These are phyloP conservation scores for Furnarius figulus DNA, from an alignment of 2,113 vertebrate genomes.

Conservation along the genomic window DNA sequence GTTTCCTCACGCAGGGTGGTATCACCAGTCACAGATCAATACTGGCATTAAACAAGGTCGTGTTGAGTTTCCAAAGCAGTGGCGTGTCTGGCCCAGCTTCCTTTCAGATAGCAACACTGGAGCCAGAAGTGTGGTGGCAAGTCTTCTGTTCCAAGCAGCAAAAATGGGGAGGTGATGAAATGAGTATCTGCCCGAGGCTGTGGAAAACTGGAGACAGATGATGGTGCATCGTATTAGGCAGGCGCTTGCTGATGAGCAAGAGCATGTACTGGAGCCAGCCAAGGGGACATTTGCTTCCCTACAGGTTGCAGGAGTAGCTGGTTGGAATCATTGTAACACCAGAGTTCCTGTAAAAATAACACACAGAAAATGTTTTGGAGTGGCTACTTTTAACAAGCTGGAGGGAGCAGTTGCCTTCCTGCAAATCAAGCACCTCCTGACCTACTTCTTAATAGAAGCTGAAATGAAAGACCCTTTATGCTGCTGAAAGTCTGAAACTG, in stretches of 20 bases:
- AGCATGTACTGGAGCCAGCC: background rate
- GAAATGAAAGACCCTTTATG: slow-evolving; percentile 75
- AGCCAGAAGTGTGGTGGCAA: background rate
- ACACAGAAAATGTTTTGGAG: background rate
- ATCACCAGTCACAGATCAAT: background rate
- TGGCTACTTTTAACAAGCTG: slow-evolving; percentile 22
- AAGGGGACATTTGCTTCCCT: background rate
- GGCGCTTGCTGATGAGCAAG: background rate
- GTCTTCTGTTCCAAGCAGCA: background rate
- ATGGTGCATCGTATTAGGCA: background rate
- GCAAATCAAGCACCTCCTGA: slow-evolving; percentile 25
- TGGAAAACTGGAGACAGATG: background rate
- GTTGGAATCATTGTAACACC: background rate
- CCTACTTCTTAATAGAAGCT: slow-evolving; percentile 47
- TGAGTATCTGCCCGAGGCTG: background rate
- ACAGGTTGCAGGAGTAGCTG: background rate
- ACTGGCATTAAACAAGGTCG: background rate
- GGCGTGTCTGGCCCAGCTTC: background rate
- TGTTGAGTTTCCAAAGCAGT: background rate
- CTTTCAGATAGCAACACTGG: background rate
- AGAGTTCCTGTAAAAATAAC: background rate
- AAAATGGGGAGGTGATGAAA: slow-evolving; percentile 1
- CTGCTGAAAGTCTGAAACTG: slow-evolving; percentile 72
- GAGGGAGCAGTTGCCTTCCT: background rate
- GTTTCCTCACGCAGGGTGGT: background rate